Evolutionary conservation across 2,797 vertebrate genomes (phyloP), one percentile per base, ranked within the genome.

Genomic region (Aeoliscus strigatus): DNA sequence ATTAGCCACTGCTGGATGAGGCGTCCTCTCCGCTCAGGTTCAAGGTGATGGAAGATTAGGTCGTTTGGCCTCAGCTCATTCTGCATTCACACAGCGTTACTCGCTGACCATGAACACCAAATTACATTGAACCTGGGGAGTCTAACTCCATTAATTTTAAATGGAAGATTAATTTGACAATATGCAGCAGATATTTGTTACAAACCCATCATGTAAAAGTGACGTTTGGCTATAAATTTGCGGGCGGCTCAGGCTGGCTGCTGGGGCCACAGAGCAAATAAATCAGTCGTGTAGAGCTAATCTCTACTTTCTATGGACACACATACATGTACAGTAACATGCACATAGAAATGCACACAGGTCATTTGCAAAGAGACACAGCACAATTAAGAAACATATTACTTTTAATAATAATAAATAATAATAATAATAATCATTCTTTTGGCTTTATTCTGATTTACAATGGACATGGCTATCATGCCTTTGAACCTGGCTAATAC

Each of bases 121-220:
- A 97, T 98, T 97, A 98, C 94, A 96, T 91, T 94, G 93, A 96
- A 97, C 93, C 93, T 90, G 89, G 94, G 94, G 92, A 97, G 93
- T 97, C 92, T 90, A 94, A 97, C 92, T 96, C 94, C 93, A 98
- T 98, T 97, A 97, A 97, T 97, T 97, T 96, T 94, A 96, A 96
- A 98, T 94, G 94, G 94, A 94, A 97, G 93, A 97, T 97, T 98
- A 96, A 98, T 97, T 97, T 97, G 95, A 97, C 94, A 98, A 97
- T 97, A 97, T 97, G 94, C 92, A 85, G 91, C 89, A 90, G 93
- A 94, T 95, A 96, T 98, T 94, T 97, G 93, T 94, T 97, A 96
- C 93, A 94, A 94, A 94, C 92, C 94, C 92, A 93, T 97, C 93
- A 93, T 94, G 93, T 93, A 93, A 92, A 96, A 94, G 91, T 94